Base-by-base conservation (phyloP, 2,888 invertebrate species). In the Epistrophella euchroma region DNA sequence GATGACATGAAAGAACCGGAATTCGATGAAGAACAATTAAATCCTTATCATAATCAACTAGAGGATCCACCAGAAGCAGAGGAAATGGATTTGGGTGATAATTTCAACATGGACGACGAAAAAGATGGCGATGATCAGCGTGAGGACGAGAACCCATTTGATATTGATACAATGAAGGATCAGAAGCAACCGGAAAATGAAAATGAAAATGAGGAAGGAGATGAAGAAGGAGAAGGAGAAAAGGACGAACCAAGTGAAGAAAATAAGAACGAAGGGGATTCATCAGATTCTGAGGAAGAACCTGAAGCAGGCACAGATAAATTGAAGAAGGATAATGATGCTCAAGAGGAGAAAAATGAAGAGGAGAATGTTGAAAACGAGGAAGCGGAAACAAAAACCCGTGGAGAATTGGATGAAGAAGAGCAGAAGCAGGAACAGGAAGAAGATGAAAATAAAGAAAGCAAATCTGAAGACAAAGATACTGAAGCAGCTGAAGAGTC, bases 11-110 rank as follows among this genome's bases (percentile, higher is more conserved):
- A 97, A n/a, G 97, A 98, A 86, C 95, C 95, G 0, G 96, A 97
- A 89, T 92, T 94, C 78, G 96, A 96, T 90, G 96, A 97, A 90
- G 96, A 97, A 90, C 97, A 97, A 91, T 93, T 93, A 17, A 93
- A 98, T 93, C 96, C 97, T 0, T 96, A 96, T 90, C 97, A 97
- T 90, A 97, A 97, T 47, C 95, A 97, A 72, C 94, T 96, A 85
- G 95, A 95, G 88, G 95, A 95, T 56, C 94, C 95, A 13, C 96
- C 96, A 0, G 97, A 98, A 90, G 96, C 97, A 0, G 97, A 98
- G 91, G 95, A 96, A 64, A 95, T 98, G 92, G 97, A 98, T 90
- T 92, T 98, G 82, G 97, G 98, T 0, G 97, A 98, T 52, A 96
- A 98, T 91, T 93, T 97, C 89, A 95, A 97, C 88, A 92, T 97